Conservation (phyloP, 1,140 invertebrate genomes). For the Drosophila albomicans region DNA sequence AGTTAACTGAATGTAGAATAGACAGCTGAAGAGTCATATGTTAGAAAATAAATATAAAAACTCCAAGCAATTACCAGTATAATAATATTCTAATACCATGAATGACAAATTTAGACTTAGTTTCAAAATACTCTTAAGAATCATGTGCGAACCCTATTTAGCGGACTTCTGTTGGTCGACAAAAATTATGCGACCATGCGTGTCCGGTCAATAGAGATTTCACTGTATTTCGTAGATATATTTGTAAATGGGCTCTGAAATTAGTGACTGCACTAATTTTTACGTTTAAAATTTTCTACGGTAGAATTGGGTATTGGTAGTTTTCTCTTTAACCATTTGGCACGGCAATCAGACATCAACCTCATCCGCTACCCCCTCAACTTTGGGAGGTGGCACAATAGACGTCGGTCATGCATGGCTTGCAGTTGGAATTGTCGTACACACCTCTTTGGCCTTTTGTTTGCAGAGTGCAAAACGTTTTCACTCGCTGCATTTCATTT, state of each 20-base stretch:
- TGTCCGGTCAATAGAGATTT: too few relatives aligned
- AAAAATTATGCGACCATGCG: too few relatives aligned
- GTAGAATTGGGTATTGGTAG: conserved; percentile 47
- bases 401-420: conserved; percentile 69
- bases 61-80: too few relatives aligned
- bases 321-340: conserved; percentile 76
- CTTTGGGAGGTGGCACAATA: conserved; percentile 35
- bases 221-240: too few relatives aligned
- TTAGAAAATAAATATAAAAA: too few relatives aligned
- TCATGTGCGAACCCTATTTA: too few relatives aligned
- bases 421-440: conserved; percentile 68
- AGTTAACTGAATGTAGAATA: too few relatives aligned
- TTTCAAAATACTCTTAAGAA: too few relatives aligned
- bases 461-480: conserved; percentile 63
- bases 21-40: too few relatives aligned
- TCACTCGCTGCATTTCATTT: conserved; percentile 78
- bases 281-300: conserved; percentile 18
- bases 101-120: too few relatives aligned
- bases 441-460: conserved; percentile 66
- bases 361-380: background rate
- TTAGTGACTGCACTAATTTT: background rate
- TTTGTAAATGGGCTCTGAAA: background rate
- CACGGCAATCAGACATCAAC: conserved; percentile 74
- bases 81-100: too few relatives aligned
- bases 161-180: too few relatives aligned